Conservation (phyloP, 2,797 vertebrate species). For the Scyliorhinus canicula region DNA sequence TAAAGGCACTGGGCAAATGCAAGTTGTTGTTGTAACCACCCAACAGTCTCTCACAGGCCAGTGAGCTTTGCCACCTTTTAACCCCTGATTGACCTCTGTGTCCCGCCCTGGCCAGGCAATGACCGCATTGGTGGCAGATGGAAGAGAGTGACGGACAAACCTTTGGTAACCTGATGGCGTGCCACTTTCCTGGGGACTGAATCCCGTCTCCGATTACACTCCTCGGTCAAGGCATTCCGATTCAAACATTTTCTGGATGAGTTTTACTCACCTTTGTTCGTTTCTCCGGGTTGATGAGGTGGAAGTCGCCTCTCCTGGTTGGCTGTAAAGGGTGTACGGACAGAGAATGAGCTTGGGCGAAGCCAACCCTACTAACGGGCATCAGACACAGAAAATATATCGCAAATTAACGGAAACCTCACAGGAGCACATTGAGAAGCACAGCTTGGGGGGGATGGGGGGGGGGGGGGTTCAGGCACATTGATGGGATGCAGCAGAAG, state of each 20-base stretch:
- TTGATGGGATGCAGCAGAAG: not conserved
- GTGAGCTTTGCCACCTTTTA: not conserved
- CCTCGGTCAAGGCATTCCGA: not conserved
- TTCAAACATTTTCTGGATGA: not conserved
- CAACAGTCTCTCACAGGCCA: not conserved
- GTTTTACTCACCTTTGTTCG: not conserved
- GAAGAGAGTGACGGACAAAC: not conserved
- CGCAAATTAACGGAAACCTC: not conserved
- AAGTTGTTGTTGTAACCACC: not conserved
- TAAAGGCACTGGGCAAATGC: not conserved
- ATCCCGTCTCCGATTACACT: not conserved
- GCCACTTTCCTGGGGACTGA: not conserved
- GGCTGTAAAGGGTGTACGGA: not conserved
- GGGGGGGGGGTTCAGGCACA: not conserved
- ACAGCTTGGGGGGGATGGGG: not conserved
- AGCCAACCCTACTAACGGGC: not conserved
- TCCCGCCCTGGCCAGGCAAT: not conserved
- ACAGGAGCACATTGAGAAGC: not conserved
- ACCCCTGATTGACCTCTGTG: not conserved
- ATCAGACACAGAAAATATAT: not conserved
- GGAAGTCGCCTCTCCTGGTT: not conserved
- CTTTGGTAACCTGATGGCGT: not conserved
- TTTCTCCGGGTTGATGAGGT: not conserved
- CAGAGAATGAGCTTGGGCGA: not conserved
- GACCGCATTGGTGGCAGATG: not conserved